Conservation (phyloP, 2,888 invertebrate species). For the Rhorus exstirpatorius region DNA sequence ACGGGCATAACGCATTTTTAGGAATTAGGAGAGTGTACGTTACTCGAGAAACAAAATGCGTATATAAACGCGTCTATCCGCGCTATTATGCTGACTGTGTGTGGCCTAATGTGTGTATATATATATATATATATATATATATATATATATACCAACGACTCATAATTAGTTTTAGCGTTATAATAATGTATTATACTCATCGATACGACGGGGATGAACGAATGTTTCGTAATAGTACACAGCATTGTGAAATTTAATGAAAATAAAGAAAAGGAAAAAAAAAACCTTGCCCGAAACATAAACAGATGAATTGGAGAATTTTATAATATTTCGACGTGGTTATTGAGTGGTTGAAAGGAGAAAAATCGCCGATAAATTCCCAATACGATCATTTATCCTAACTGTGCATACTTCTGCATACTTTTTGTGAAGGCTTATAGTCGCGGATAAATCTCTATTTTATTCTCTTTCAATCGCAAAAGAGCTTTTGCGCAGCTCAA, state of each 20-base stretch:
- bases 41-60: constrained; percentile 25
- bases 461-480: not conserved
- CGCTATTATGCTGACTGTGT: constrained; percentile 47
- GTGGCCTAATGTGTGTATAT: constrained; percentile 63
- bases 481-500: not conserved
- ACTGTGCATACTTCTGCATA: no score
- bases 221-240: constrained; percentile 22
- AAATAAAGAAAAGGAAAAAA: constrained; percentile 7
- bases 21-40: constrained; percentile 25
- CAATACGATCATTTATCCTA: no score
- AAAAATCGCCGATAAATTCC: no score
- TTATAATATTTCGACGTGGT: not conserved
- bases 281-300: not conserved
- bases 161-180: constrained; percentile 24
- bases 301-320: not conserved
- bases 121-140: constrained; percentile 13
- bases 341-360: no score
- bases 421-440: no score
- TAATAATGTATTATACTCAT: not conserved
- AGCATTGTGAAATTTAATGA: not conserved
- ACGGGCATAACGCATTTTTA: constrained; percentile 26
- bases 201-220: not conserved
- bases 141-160: constrained; percentile 24
- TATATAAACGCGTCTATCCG: not conserved
- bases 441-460: not conserved